These are phyloP conservation scores for Odontesthes bonariensis DNA, from an alignment of 2,113 vertebrate species.

Conservation along the genomic window DNA sequence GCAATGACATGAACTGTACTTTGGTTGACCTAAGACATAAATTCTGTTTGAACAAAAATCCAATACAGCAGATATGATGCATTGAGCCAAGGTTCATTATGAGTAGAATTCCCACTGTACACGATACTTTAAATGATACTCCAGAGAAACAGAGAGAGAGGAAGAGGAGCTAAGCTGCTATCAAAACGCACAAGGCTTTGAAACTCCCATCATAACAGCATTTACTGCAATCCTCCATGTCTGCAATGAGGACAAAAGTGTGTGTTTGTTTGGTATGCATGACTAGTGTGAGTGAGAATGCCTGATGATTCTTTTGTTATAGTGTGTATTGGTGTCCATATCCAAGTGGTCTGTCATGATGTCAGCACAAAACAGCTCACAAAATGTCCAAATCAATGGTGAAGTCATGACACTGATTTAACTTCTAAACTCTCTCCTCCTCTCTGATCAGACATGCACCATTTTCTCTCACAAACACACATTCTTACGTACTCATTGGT, in stretches of 20 bases:
- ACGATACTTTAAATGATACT: not conserved
- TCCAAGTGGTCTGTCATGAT: slow-evolving; percentile 50
- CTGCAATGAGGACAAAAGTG: slow-evolving; percentile 11
- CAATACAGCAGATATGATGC: not conserved
- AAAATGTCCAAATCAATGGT: slow-evolving; percentile 47
- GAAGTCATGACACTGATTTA: slow-evolving; percentile 30
- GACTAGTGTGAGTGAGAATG: slow-evolving; percentile 10
- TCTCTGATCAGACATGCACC: not conserved
- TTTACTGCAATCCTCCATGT: slow-evolving; percentile 55
- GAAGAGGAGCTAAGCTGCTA: slow-evolving; percentile 45
- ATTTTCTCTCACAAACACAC: not conserved
- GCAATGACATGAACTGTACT: no score
- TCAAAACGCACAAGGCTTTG: slow-evolving; percentile 68
- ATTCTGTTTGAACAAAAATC: no score
- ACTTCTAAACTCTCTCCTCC: not conserved
- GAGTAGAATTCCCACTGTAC: not conserved
- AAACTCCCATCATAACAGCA: slow-evolving; percentile 43
- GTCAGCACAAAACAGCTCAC: slow-evolving; percentile 45
- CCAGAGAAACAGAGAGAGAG: slow-evolving; percentile 10
- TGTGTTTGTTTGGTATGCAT: slow-evolving; percentile 19
- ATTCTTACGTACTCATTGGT: no score
- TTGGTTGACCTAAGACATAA: no score
- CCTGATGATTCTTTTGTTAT: not conserved
- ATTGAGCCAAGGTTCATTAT: slow-evolving; percentile 8
- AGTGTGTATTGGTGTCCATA: slow-evolving; percentile 3